Base-by-base conservation (phyloP, 2,113 vertebrate species). In the Falcunculus frontatus region DNA sequence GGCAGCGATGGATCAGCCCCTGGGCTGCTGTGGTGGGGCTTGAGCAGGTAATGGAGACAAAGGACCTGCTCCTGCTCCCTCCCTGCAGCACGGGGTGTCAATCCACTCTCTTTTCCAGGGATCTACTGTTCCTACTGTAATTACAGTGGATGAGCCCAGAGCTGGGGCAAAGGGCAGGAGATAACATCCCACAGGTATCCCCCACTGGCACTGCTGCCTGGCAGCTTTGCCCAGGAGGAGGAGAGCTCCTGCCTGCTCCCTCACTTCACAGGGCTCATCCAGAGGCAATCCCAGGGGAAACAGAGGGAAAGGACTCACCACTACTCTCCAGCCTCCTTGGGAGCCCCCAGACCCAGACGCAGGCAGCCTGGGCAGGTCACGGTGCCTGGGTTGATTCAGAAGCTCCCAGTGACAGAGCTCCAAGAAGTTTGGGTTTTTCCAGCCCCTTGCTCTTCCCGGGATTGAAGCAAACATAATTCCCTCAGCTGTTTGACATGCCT, bases 161-260 rank as follows among this genome's bases (percentile, higher is more conserved):
- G 44, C 2, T 5, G 1, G 6, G 68, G 64, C 10, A 35, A 16
- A 3, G 41, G 77, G 49, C 6, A n/a, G 3, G 6, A 55, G 56
- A 8, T 0, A 4, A 4, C 6, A 41, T 2, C 10, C 23, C 73
- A 3, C 37, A 1, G 11, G 33, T 1, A 20, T 8, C 17, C 1
- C 21, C 21, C 1, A 1, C 27, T 11, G 20, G 16, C 78, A 30
- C 7, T 4, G 64, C 13, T 7, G 30, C 78, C 67, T 18, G 67
- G 32, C 12, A 23, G 52, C n/a, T 26, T 21, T 17, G 56, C 44
- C 39, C 32, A 49, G 68, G 53, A 23, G 1, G 1, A 80, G 68
- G 9, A 35, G 16, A 82, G 70, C 9, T n/a, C 44, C 33, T 35
- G 10, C 10, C 25, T 1, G 46, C 41, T 46, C 19, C 19, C 52